Base-by-base conservation (phyloP, 2,797 vertebrate species). In the Cynopterus sphinx region DNA sequence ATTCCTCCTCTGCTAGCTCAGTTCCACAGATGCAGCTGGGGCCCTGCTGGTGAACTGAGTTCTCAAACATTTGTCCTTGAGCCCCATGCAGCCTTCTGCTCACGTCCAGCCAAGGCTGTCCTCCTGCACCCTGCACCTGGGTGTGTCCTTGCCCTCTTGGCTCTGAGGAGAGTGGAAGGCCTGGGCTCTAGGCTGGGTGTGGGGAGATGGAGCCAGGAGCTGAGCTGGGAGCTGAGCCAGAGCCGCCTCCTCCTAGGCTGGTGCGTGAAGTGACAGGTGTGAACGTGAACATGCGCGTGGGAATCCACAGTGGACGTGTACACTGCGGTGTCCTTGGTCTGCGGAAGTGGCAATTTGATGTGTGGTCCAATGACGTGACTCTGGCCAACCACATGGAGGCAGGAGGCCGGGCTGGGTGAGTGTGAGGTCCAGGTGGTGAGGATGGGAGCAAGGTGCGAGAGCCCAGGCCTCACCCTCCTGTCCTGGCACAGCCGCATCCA, bases 241-340 rank as follows among this genome's bases (percentile, higher is more conserved):
- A 17, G 71, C 1, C 31, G 26, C 43, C 7, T 83, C 41, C 15
- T 95, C 9, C 1, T 98, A 99, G 99, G 98, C 98, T 99, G 98
- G 99, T 99, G 90, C 99, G 99, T 0, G 99, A 99, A 98, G 99
- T 99, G 94, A 99, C 99, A 0, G 99, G 99, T 39, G 99, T 99
- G 95, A 99, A 99, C n/a, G 99, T 99, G 19, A 99, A 99, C 99
- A 99, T 99, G 99, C 99, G 99, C 0, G 99, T 99, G 24, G 99
- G 99, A 96, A 99, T 99, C 97, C 99, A 99, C 98, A 99, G 99
- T 0, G 99, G 99, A 15, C 99, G 99, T 0, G 99, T 99, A 77
- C 99, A 99, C 98, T 99, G 99, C 0, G 99, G 99, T 0, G 99
- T 99, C 90, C 99, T 99, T 91, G 99, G 99, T 94, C 98, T 99